Evolutionary conservation across 2,888 invertebrate genomes (phyloP).

Genomic region (Thymelicus sylvestris): DNA sequence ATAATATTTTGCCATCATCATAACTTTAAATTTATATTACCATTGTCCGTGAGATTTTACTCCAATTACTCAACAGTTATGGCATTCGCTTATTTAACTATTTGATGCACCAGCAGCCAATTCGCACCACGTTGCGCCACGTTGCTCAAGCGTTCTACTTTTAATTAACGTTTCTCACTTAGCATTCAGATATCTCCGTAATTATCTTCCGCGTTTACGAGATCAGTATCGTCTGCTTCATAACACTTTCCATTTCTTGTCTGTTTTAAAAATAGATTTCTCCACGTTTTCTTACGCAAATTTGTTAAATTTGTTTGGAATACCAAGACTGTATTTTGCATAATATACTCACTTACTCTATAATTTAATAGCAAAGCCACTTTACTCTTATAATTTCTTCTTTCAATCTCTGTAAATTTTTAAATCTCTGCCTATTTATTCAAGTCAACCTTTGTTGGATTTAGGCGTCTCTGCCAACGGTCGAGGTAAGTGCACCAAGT

Average conservation of each 20-base stretch:
- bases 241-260: constrained; percentile 32
- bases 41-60: constrained; percentile 18
- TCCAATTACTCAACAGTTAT: constrained; percentile 18
- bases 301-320: too few relatives aligned
- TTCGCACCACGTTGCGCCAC: constrained; percentile 13
- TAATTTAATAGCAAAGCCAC: too few relatives aligned
- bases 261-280: neutral
- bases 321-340: too few relatives aligned
- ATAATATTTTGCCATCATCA: neutral
- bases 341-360: too few relatives aligned
- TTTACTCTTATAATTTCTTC: too few relatives aligned
- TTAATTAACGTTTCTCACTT: constrained; percentile 33
- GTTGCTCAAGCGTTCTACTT: constrained; percentile 22
- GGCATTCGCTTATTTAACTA: constrained; percentile 17
- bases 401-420: too few relatives aligned
- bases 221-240: constrained; percentile 14
- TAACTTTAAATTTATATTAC: constrained; percentile 3
- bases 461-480: too few relatives aligned
- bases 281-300: too few relatives aligned
- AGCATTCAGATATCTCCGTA: constrained; percentile 18
- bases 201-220: constrained; percentile 32
- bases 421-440: too few relatives aligned
- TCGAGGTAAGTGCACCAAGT: too few relatives aligned
- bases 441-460: too few relatives aligned
- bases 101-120: constrained; percentile 11